Evolutionary conservation across 2,113 vertebrate genomes (phyloP).

Genomic region (Poecilia latipinna): DNA sequence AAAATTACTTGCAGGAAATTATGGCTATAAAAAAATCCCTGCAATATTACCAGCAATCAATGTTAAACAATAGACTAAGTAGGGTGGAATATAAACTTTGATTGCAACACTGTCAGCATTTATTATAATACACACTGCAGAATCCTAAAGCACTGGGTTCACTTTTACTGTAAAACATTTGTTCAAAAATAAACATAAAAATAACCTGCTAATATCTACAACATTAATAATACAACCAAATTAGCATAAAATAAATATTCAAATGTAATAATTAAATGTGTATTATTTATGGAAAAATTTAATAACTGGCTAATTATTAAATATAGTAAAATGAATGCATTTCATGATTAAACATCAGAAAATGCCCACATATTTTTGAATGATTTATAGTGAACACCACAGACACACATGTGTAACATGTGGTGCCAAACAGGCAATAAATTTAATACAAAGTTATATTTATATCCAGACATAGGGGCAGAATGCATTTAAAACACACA

Average conservation of each 20-base stretch:
- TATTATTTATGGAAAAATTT: not conserved
- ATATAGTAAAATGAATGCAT: too few relatives aligned
- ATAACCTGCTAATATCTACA: not conserved
- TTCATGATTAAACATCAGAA: not conserved
- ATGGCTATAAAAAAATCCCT: too few relatives aligned
- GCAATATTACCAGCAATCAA: too few relatives aligned
- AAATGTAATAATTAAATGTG: not conserved
- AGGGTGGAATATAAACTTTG: not conserved
- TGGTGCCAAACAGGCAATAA: not conserved
- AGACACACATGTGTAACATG: constrained; percentile 19
- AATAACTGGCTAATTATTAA: not conserved
- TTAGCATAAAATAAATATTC: too few relatives aligned
- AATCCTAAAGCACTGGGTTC: not conserved
- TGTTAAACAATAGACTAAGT: not conserved
- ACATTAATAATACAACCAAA: not conserved
- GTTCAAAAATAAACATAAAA: not conserved
- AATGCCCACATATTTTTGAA: not conserved
- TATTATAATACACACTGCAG: not conserved
- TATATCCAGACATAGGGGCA: too few relatives aligned
- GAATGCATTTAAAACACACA: too few relatives aligned
- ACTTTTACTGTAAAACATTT: not conserved
- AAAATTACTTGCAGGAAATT: too few relatives aligned
- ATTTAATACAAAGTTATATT: too few relatives aligned
- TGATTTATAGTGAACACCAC: not conserved
- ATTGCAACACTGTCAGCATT: not conserved